phyloP scores from a whole-genome alignment of 2,888 invertebrate species.

The Holacanthella duospinosa region DNA sequence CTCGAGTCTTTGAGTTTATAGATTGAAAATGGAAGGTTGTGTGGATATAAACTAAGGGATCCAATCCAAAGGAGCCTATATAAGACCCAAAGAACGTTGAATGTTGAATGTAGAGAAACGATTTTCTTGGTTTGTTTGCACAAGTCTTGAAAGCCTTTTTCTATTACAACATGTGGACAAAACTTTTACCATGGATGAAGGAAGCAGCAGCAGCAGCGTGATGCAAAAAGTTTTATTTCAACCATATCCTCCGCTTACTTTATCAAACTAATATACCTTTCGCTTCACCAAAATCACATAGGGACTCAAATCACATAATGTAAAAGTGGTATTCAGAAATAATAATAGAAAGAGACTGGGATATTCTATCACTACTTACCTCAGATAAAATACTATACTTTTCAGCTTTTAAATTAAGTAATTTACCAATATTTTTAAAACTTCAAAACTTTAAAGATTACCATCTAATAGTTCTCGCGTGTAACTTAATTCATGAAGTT shows the following conservation, averaged over 20 bases:
- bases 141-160: slow-evolving; percentile 35
- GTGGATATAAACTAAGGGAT: not conserved
- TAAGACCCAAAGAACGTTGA: not conserved
- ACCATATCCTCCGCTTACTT: not conserved
- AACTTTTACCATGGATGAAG: not conserved
- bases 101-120: slow-evolving; percentile 26
- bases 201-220: too few relatives aligned
- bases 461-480: too few relatives aligned
- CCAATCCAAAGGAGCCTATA: not conserved
- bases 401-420: too few relatives aligned
- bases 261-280: not conserved
- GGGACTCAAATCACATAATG: not conserved
- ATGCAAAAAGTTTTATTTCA: slow-evolving; percentile 1
- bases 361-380: too few relatives aligned
- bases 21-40: slow-evolving; percentile 2
- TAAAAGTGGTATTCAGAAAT: not conserved
- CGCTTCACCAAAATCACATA: not conserved
- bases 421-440: too few relatives aligned
- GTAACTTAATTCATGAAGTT: too few relatives aligned
- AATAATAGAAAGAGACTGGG: not conserved
- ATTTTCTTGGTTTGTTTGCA: slow-evolving; percentile 34
- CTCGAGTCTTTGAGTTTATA: not conserved
- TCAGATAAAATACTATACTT: too few relatives aligned
- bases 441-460: too few relatives aligned
- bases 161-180: slow-evolving; percentile 5